A percentile compares a stretch with the other conserved stretches of the same genome.
Evolutionary conservation across 23 tunicate species (phyloP).

Genomic region (Ascidia mentula): DNA sequence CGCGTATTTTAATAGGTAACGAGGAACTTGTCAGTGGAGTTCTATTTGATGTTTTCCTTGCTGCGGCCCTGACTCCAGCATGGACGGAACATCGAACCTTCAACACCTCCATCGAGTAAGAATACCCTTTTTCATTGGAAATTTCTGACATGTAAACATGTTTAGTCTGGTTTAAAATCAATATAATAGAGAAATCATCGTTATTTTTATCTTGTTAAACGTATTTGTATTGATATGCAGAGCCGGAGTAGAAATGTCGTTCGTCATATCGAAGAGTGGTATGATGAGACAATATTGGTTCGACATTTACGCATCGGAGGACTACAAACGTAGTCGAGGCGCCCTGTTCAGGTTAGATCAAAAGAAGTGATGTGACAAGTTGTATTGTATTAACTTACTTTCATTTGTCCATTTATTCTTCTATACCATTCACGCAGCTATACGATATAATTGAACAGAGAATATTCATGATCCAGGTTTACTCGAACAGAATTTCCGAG

Average conservation of each 20-base stretch:
- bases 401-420: too few species aligned
- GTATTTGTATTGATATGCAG: too few species aligned
- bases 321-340: slow-evolving; percentile 1
- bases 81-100: slow-evolving; percentile 53
- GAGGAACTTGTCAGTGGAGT: slow-evolving; percentile 48
- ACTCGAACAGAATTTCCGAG: slow-evolving; percentile 41
- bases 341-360: slow-evolving; percentile 20
- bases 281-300: slow-evolving; percentile 61
- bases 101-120: slow-evolving; percentile 33
- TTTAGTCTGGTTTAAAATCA: neutral
- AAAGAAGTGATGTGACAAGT: too few species aligned
- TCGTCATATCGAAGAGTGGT: slow-evolving; percentile 57
- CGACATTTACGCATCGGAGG: slow-evolving; percentile 10
- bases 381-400: too few species aligned
- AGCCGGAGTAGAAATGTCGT: slow-evolving; percentile 50
- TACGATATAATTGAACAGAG: too few species aligned
- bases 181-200: neutral
- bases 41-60: slow-evolving; percentile 57
- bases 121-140: neutral
- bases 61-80: slow-evolving; percentile 41
- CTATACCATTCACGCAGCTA: too few species aligned
- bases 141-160: neutral
- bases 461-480: too few species aligned
- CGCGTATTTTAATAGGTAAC: slow-evolving; percentile 71
- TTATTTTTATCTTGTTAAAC: neutral